Conservation (phyloP, 1,140 invertebrate genomes). For the Ceratina australensis region DNA sequence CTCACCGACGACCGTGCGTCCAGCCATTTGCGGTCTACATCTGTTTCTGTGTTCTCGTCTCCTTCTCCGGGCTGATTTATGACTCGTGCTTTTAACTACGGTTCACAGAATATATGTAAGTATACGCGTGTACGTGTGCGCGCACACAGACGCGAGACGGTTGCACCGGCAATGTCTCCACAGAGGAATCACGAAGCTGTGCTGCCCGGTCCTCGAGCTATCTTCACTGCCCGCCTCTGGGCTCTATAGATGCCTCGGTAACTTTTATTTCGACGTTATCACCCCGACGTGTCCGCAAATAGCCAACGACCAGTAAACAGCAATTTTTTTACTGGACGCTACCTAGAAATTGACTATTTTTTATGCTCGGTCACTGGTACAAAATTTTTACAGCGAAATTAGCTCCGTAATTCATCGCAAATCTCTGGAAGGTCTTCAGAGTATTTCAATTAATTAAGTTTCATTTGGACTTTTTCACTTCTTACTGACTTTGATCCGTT, state of each 20-base stretch:
- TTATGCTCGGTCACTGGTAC: too few relatives aligned
- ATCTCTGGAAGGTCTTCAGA: too few relatives aligned
- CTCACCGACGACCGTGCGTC: slow-evolving; percentile 35
- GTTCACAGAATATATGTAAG: slow-evolving; percentile 36
- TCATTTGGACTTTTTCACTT: too few relatives aligned
- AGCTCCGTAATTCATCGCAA: too few relatives aligned
- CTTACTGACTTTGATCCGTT: too few relatives aligned
- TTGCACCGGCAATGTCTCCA: neutral
- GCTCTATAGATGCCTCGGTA: slow-evolving; percentile 31
- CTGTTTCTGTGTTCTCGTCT: slow-evolving; percentile 62
- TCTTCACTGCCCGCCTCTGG: slow-evolving; percentile 21
- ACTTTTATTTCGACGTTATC: slow-evolving; percentile 60
- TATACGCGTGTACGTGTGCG: slow-evolving; percentile 18
- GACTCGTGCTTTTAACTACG: slow-evolving; percentile 64
- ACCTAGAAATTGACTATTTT: too few relatives aligned
- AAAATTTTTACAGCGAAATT: too few relatives aligned
- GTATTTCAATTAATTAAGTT: too few relatives aligned
- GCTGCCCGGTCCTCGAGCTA: slow-evolving; percentile 25
- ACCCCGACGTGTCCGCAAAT: slow-evolving; percentile 1
- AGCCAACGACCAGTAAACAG: neutral
- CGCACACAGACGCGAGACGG: neutral
- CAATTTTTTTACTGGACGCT: too few relatives aligned
- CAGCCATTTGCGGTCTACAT: slow-evolving; percentile 66
- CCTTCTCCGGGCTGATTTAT: slow-evolving; percentile 66
- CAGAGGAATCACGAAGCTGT: slow-evolving; percentile 4